Percentiles rank a stretch among this genome's conserved stretches.
Evolutionary conservation across 2,113 vertebrate genomes (phyloP).

Genomic region (Carassius gibelio): DNA sequence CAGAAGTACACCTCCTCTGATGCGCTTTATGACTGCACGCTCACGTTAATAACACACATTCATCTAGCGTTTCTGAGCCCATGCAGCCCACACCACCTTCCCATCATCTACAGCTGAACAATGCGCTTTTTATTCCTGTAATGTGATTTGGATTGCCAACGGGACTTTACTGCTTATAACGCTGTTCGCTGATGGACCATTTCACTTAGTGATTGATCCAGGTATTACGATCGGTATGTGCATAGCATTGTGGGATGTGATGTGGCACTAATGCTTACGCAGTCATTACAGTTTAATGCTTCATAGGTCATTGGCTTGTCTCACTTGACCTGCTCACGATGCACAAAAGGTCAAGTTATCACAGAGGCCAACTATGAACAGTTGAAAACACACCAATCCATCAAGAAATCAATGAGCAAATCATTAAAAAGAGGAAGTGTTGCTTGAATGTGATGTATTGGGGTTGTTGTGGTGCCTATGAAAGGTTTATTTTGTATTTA

Average conservation of each 20-base stretch:
- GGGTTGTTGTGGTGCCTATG: background rate
- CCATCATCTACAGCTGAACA: conserved; percentile 54
- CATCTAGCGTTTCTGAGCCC: background rate
- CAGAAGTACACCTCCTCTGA: conserved; percentile 13
- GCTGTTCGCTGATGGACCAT: background rate
- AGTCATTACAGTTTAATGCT: conserved; percentile 40
- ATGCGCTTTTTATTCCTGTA: conserved; percentile 10
- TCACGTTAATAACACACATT: conserved; percentile 22
- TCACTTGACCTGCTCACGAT: conserved; percentile 9
- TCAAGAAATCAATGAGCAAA: conserved; percentile 14
- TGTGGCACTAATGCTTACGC: conserved; percentile 15
- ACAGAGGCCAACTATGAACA: conserved; percentile 5
- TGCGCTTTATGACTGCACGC: conserved; percentile 15
- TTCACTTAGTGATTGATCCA: conserved; percentile 29
- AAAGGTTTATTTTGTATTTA: background rate
- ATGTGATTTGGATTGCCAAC: conserved; percentile 17
- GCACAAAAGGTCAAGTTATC: conserved; percentile 26
- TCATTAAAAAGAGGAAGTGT: background rate
- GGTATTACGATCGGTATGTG: conserved; percentile 24
- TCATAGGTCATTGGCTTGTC: conserved; percentile 38
- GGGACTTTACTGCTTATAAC: conserved; percentile 24
- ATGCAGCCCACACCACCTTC: background rate
- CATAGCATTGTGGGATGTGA: background rate
- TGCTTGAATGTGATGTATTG: background rate
- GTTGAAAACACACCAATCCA: background rate